Evolutionary conservation across 2,888 invertebrate species (phyloP).

Genomic region (Dryobotodes eremita): DNA sequence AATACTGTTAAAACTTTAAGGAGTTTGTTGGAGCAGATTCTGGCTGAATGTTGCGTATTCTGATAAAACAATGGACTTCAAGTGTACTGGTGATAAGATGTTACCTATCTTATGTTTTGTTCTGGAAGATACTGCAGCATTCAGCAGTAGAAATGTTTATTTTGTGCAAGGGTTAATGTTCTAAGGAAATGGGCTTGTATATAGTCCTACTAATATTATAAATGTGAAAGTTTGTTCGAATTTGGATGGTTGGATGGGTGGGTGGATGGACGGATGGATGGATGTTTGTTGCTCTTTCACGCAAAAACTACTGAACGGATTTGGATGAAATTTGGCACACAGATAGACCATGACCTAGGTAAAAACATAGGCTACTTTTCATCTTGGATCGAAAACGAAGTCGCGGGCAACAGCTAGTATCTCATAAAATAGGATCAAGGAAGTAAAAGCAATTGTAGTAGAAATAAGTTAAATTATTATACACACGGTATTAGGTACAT

Average conservation of each 20-base stretch:
- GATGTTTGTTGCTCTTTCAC: too few relatives aligned
- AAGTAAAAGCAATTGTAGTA: not conserved
- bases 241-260: too few relatives aligned
- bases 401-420: too few relatives aligned
- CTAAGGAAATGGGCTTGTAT: not conserved
- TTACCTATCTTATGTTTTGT: not conserved
- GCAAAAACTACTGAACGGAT: too few relatives aligned
- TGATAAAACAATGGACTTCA: constrained; percentile 37
- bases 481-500: not conserved
- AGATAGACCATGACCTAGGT: too few relatives aligned
- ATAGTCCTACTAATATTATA: too few relatives aligned
- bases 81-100: constrained; percentile 14
- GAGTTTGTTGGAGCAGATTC: constrained; percentile 32
- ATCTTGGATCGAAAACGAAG: too few relatives aligned
- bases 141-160: not conserved
- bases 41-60: constrained; percentile 26
- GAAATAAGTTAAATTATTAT: not conserved
- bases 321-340: too few relatives aligned
- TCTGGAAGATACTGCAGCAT: not conserved
- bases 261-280: too few relatives aligned
- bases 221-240: too few relatives aligned
- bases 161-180: not conserved
- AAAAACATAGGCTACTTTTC: too few relatives aligned
- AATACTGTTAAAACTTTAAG: constrained; percentile 48
- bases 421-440: not conserved